Evolutionary conservation across 1,140 invertebrate genomes (phyloP), one percentile per base, ranked within the genome.

Genomic region (Propsilocerus akamusi): DNA sequence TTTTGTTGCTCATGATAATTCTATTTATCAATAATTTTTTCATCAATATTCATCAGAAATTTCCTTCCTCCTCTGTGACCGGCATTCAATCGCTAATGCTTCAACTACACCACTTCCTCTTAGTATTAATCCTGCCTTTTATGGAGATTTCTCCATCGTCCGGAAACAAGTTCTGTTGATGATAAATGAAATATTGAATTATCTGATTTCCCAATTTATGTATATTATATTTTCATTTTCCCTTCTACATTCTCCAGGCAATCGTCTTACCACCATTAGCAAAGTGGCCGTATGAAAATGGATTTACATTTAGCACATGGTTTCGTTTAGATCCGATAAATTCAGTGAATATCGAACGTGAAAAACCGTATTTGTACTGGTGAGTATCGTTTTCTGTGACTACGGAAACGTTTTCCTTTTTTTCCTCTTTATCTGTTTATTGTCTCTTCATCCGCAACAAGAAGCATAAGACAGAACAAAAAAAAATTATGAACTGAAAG

Each of bases 301-400:
- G 96, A 41, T 99, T 97, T 77, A 98, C 96, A 46, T 99, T 99
- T 68, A 94, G 90, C 56, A 97, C 94, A 54, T 99, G 96, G 96
- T 94, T 99, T 68, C 76, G 95, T 52, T 74, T 99, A 58, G 96
- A 99, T 74, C 95, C 95, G 57, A 91, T 96, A 63, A 97, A 97
- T 70, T 96, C 93, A 23, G 91, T 96, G 63, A 97, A 95, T 74
- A 96, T 97, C 59, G 95, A 99, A 71, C 75, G 91, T 57, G 93
- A 98, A 70, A 96, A 96, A 68, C 96, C 96, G 14, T 98, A 97
- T 71, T 76, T 99, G 47, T 99, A 95, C 68, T 92, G 87, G 91
- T 94, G 69, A 81, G 76, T 76, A 55, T 32, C 17, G n/a, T n/a
- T n/a, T n/a, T n/a, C n/a, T n/a, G n/a, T n/a, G n/a, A 10, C 1